These are phyloP conservation scores for Rhabdophis nuchalis DNA, from an alignment of 2,797 vertebrate species.

Conservation along the genomic window DNA sequence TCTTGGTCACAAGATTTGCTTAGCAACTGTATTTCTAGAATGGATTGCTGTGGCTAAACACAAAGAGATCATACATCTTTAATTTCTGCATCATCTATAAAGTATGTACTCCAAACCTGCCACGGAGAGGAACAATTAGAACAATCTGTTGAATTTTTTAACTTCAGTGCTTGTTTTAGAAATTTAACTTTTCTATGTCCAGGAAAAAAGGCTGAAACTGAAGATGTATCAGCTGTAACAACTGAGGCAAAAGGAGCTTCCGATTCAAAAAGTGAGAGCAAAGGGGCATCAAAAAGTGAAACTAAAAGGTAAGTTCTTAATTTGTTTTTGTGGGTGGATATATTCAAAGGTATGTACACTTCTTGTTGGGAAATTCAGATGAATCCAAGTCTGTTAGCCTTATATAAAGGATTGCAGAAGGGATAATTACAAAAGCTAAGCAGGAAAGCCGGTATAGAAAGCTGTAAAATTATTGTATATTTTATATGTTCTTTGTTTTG, in stretches of 20 bases:
- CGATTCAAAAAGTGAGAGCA: constrained; percentile 44
- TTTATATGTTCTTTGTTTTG: too few species aligned
- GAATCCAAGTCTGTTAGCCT: neutral
- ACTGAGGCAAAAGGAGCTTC: constrained; percentile 30
- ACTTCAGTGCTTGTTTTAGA: neutral
- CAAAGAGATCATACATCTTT: neutral
- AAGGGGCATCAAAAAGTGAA: constrained; percentile 58
- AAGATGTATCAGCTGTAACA: constrained; percentile 38
- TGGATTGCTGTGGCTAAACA: neutral
- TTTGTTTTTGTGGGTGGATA: neutral
- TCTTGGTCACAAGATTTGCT: neutral
- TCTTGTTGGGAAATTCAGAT: neutral
- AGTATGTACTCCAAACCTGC: neutral
- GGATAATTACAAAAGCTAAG: too few species aligned
- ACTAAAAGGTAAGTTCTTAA: constrained; percentile 68
- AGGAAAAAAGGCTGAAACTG: constrained; percentile 64
- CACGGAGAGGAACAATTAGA: neutral
- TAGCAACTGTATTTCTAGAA: neutral
- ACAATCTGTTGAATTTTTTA: neutral
- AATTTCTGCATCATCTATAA: neutral
- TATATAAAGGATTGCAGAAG: neutral
- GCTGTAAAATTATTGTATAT: too few species aligned
- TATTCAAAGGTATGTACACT: neutral
- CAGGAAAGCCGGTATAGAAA: too few species aligned
- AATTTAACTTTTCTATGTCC: constrained; percentile 12